Base-by-base conservation (phyloP, 2,113 vertebrate species). In the Agelaius tricolor region DNA sequence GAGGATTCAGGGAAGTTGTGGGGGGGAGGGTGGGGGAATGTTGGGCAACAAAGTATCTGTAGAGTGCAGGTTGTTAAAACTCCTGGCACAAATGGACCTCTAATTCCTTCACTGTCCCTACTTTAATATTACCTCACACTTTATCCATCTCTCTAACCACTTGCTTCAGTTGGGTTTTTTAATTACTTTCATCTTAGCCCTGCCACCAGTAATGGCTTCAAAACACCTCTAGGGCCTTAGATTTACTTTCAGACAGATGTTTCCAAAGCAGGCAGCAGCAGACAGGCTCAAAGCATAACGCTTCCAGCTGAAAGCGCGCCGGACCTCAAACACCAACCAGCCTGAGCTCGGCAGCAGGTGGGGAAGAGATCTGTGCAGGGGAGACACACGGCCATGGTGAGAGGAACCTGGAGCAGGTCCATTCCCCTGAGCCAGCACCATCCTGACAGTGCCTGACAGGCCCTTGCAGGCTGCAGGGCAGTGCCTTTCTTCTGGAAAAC, bases 201-300 rank as follows among this genome's bases (percentile, higher is more conserved):
- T 93, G 76, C 73, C 91, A 94, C 52, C 86, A 31, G 74, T 91
- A 95, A 97, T 88, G 79, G 84, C 83, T 97, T 97, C 84, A 95
- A 95, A 97, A 97, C 73, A 71, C 75, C 89, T 82, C 83, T 55
- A 92, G 65, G 82, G 49, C 81, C 93, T 82, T 89, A 91, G 68
- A 96, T 96, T 96, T 97, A 88, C 83, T 95, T 90, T 94, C 55
- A 93, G 79, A 96, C 75, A 97, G 89, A 93, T 96, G 88, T 94
- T 95, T 83, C 89, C 84, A 92, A 82, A 54, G 52, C 75, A 90
- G 74, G n/a, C 43, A 83, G 59, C 13, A 81, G 59, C 74, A 95
- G 66, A 74, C n/a, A 69, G 84, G 35, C 86, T 86, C 15, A 6
- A 47, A 78, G 74, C 83, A 31, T 76, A 86, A 96, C 65, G 73